A percentile compares a stretch with the other conserved stretches of the same genome.
Evolutionary conservation across 2,113 vertebrate genomes (phyloP).

Genomic region (Podarcis muralis): DNA sequence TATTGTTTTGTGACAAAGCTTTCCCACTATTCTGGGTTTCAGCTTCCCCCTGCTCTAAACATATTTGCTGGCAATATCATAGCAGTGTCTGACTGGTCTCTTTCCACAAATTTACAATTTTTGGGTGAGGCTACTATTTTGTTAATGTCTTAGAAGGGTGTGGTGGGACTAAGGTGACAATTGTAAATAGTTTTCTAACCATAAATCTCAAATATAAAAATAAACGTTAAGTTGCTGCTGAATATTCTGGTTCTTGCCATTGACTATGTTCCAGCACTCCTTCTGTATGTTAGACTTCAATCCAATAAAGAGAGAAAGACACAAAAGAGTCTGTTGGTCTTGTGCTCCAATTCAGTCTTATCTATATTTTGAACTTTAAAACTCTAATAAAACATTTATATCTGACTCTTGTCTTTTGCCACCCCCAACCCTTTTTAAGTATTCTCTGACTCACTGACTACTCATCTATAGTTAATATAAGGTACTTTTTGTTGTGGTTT

Average conservation of each 20-base stretch:
- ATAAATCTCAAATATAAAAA: background rate
- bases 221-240: background rate
- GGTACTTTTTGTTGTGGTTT: constrained; percentile 73
- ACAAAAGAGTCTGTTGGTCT: background rate
- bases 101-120: background rate
- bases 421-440: constrained; percentile 27
- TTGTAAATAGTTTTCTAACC: background rate
- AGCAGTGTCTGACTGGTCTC: background rate
- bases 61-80: background rate
- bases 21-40: background rate
- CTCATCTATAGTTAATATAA: constrained; percentile 72
- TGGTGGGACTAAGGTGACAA: background rate
- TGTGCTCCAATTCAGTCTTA: constrained; percentile 41
- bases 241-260: background rate
- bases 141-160: too few relatives aligned
- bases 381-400: constrained; percentile 58
- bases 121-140: background rate
- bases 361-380: constrained; percentile 53
- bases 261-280: background rate
- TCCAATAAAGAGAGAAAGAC: constrained; percentile 6
- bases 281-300: constrained; percentile 46
- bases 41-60: background rate
- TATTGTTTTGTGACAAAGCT: background rate
- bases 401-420: background rate
- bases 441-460: constrained; percentile 71